Conservation (phyloP, 1,140 invertebrate genomes). For the Achroia grisella region DNA sequence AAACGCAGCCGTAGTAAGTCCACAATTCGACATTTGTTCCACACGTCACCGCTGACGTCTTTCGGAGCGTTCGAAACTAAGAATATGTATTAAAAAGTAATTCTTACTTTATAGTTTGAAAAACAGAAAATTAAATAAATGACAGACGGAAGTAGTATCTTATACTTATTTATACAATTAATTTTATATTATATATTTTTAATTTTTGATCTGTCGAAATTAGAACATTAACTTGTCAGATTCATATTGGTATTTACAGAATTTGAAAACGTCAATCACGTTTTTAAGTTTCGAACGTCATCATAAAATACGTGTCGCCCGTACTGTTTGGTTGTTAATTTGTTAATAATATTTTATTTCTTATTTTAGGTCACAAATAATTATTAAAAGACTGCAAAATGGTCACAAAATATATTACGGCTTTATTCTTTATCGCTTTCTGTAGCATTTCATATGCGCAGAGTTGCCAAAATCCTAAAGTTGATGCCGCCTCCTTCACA, state of each 20-base stretch:
- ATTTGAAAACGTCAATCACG: too few species aligned
- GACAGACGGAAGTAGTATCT: too few species aligned
- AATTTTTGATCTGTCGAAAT: background rate
- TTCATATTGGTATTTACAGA: too few species aligned
- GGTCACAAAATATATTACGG: constrained; percentile 51
- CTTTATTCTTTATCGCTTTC: constrained; percentile 32
- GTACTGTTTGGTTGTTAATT: background rate
- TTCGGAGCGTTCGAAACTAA: constrained; percentile 24
- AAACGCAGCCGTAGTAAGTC: too few species aligned
- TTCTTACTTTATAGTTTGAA: too few species aligned
- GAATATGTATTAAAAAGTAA: background rate
- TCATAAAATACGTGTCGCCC: background rate
- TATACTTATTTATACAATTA: too few species aligned
- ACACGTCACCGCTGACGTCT: constrained; percentile 54
- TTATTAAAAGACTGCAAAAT: constrained; percentile 42
- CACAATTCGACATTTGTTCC: constrained; percentile 21
- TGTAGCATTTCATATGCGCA: constrained; percentile 31
- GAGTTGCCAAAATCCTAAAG: constrained; percentile 77
- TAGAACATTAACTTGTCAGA: too few species aligned
- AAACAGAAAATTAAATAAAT: too few species aligned
- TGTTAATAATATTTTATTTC: background rate
- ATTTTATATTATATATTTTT: background rate
- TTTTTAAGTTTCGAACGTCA: background rate
- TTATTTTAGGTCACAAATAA: constrained; percentile 23
- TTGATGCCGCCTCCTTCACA: constrained; percentile 84